Percentiles rank a stretch among this genome's conserved stretches.
These are phyloP conservation scores for Leucania comma DNA, from an alignment of 2,888 invertebrate species.

Conservation along the genomic window DNA sequence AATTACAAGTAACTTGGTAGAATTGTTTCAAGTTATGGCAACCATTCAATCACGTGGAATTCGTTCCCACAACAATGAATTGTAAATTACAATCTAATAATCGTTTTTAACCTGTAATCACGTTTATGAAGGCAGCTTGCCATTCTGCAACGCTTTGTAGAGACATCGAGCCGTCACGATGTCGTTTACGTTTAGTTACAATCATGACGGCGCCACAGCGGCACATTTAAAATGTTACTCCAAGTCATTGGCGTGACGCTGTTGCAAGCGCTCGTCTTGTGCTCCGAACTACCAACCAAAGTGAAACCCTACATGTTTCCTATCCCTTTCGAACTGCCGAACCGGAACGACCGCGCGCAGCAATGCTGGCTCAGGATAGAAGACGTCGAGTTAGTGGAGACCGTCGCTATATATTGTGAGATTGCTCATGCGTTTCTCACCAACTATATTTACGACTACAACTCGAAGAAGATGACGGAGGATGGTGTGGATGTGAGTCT, in stretches of 20 bases:
- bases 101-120: conserved; percentile 82
- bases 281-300: conserved; percentile 66
- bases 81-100: conserved; percentile 83
- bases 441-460: conserved; percentile 83
- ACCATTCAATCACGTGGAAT: conserved; percentile 67
- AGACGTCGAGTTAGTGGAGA: conserved; percentile 83
- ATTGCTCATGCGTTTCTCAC: conserved; percentile 80
- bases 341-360: conserved; percentile 83
- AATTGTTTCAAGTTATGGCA: conserved; percentile 52
- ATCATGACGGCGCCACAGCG: conserved; percentile 82
- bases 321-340: conserved; percentile 83
- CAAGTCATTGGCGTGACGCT: conserved; percentile 68
- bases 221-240: conserved; percentile 88
- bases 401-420: conserved; percentile 78
- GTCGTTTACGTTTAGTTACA: conserved; percentile 83
- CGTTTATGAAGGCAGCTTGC: conserved; percentile 78
- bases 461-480: conserved; percentile 81
- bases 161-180: conserved; percentile 75
- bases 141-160: conserved; percentile 79
- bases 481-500: conserved; percentile 83
- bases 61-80: conserved; percentile 65
- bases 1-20: conserved; percentile 32
- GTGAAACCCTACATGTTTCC: conserved; percentile 78
- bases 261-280: conserved; percentile 64
- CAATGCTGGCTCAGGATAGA: conserved; percentile 87